Percentiles rank a stretch among this genome's conserved stretches.
These are phyloP conservation scores for Epizoanthus rinbou DNA, from an alignment of 92 coral and sea anemone species.

Conservation along the genomic window DNA sequence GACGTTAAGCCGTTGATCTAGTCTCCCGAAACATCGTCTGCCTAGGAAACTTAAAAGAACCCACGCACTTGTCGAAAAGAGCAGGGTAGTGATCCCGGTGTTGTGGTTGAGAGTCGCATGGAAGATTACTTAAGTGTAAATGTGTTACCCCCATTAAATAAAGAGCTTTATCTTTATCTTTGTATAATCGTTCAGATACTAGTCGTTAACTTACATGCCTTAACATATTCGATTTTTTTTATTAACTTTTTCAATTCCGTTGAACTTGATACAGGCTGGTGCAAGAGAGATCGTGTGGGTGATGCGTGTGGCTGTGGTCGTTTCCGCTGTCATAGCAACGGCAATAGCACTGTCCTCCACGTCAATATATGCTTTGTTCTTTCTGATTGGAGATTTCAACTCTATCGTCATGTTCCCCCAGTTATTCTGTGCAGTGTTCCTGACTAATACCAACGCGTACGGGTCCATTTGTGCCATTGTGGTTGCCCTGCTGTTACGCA, in stretches of 20 bases:
- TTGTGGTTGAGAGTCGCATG: too few relatives aligned
- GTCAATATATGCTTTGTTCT: conserved; percentile 37
- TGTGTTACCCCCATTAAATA: too few relatives aligned
- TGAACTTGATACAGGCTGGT: conserved; percentile 41
- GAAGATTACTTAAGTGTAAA: too few relatives aligned
- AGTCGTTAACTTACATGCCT: too few relatives aligned
- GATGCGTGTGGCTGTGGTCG: conserved; percentile 57
- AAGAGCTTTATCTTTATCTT: too few relatives aligned
- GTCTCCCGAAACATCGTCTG: too few relatives aligned
- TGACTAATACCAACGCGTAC: conserved; percentile 30
- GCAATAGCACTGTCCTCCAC: conserved; percentile 71
- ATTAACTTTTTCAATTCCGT: background rate
- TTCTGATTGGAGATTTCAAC: conserved; percentile 8
- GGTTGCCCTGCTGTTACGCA: conserved; percentile 14
- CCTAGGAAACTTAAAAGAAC: too few relatives aligned
- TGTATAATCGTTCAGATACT: too few relatives aligned
- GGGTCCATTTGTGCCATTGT: conserved; percentile 30
- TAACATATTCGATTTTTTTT: background rate
- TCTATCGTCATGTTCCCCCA: conserved; percentile 37
- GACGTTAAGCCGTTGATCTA: too few relatives aligned
- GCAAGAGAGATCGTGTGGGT: conserved; percentile 61
- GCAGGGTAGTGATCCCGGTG: too few relatives aligned
- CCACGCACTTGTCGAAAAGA: too few relatives aligned
- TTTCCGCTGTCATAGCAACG: conserved; percentile 80
- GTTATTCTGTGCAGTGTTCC: conserved; percentile 37